These are phyloP conservation scores for Pelosia muscerda DNA, from an alignment of 2,888 invertebrate species.

Conservation along the genomic window DNA sequence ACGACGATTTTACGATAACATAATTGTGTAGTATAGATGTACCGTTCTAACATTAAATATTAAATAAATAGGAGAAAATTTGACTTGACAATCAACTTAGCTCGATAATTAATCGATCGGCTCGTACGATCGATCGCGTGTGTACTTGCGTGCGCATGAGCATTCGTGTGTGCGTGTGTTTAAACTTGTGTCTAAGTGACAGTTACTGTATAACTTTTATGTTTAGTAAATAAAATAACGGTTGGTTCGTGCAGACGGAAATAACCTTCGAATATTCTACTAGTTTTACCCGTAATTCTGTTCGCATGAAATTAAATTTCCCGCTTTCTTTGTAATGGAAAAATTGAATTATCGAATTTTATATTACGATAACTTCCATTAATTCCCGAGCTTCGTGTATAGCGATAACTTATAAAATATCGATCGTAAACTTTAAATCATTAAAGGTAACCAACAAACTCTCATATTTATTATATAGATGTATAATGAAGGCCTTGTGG, in stretches of 20 bases:
- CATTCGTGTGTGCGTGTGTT: background rate
- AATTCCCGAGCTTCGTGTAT: background rate
- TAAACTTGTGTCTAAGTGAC: background rate
- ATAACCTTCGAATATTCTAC: background rate
- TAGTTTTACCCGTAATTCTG: background rate
- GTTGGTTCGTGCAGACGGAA: background rate
- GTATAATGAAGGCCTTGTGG: constrained; percentile 7
- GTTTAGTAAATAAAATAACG: background rate
- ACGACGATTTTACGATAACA: no score
- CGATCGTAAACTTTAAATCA: background rate
- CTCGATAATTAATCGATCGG: no score
- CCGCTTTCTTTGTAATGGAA: background rate
- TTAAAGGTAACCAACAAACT: background rate
- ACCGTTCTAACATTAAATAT: background rate
- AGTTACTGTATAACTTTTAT: background rate
- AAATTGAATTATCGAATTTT: background rate
- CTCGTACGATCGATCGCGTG: background rate
- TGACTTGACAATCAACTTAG: background rate
- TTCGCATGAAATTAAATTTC: background rate
- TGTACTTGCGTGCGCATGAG: background rate
- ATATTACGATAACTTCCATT: background rate
- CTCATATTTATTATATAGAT: background rate
- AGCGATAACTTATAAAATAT: background rate
- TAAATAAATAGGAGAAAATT: background rate
- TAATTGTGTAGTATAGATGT: no score